Percentiles rank a stretch among this genome's conserved stretches.
Evolutionary conservation across 1,140 invertebrate species (phyloP).

Genomic region (Drosophila kohkoa): DNA sequence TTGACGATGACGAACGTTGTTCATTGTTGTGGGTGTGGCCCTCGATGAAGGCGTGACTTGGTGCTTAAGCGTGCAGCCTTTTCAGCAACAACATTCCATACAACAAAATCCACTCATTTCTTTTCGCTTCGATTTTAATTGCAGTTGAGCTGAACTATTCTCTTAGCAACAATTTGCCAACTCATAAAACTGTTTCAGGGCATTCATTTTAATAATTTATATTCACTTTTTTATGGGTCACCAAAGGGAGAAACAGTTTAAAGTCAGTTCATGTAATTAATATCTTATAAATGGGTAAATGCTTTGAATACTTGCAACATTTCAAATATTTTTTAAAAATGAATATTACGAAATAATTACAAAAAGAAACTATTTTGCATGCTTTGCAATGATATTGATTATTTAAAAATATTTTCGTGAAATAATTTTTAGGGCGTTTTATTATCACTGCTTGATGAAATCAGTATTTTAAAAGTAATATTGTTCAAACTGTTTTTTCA

Average conservation of each 20-base stretch:
- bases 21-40: constrained; percentile 60
- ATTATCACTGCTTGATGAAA: too few species aligned
- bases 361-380: too few species aligned
- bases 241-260: too few species aligned
- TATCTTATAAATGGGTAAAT: too few species aligned
- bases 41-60: constrained; percentile 64
- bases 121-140: constrained; percentile 7
- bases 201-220: constrained; percentile 10
- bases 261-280: too few species aligned
- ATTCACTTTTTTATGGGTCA: not conserved
- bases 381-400: not conserved
- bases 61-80: constrained; percentile 58
- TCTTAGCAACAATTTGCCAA: constrained; percentile 6
- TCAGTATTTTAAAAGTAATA: too few species aligned
- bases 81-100: constrained; percentile 36
- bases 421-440: too few species aligned
- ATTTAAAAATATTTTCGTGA: not conserved
- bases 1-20: constrained; percentile 42
- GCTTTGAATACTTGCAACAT: too few species aligned
- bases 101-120: constrained; percentile 3
- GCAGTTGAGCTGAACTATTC: constrained; percentile 6
- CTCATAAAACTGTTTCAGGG: constrained; percentile 5
- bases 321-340: too few species aligned
- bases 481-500: too few species aligned
- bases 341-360: too few species aligned